Percentiles rank a stretch among this genome's conserved stretches.
These are phyloP conservation scores for Parotocinclus haroldoi DNA, from an alignment of 2,797 vertebrate species.

Conservation along the genomic window DNA sequence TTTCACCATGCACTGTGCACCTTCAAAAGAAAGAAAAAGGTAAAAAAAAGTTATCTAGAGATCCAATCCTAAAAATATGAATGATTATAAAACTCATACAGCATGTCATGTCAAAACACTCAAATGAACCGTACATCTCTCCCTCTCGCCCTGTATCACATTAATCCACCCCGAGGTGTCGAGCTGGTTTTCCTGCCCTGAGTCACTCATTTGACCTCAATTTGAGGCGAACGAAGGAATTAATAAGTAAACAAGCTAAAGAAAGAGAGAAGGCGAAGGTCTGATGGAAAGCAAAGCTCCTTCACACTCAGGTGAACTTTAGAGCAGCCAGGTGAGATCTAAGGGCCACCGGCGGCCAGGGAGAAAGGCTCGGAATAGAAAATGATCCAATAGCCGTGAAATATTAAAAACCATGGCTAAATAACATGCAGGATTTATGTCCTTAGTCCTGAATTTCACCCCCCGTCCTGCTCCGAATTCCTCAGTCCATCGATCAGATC, in stretches of 20 bases:
- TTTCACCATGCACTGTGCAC: too few species aligned
- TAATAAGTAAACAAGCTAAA: conserved; percentile 62
- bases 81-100: too few species aligned
- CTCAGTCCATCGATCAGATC: too few species aligned
- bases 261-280: conserved; percentile 53
- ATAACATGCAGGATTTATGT: too few species aligned
- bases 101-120: too few species aligned
- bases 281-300: conserved; percentile 66
- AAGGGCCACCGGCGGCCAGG: conserved; percentile 38
- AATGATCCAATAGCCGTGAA: conserved; percentile 50
- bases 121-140: too few species aligned
- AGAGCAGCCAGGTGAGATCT: conserved; percentile 36
- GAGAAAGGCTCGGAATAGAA: conserved; percentile 42
- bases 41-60: too few species aligned
- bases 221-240: conserved; percentile 58
- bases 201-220: conserved; percentile 53
- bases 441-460: too few species aligned
- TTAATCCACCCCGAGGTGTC: conserved; percentile 8
- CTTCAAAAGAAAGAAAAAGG: too few species aligned
- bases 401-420: conserved; percentile 19
- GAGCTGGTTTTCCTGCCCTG: conserved; percentile 6
- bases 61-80: too few species aligned
- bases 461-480: too few species aligned
- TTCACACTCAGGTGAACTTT: conserved; percentile 65
- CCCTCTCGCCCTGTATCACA: background rate